Percentiles rank a stretch among this genome's conserved stretches.
Evolutionary conservation across 2,113 vertebrate genomes (phyloP).

Genomic region (Oophaga pumilio): DNA sequence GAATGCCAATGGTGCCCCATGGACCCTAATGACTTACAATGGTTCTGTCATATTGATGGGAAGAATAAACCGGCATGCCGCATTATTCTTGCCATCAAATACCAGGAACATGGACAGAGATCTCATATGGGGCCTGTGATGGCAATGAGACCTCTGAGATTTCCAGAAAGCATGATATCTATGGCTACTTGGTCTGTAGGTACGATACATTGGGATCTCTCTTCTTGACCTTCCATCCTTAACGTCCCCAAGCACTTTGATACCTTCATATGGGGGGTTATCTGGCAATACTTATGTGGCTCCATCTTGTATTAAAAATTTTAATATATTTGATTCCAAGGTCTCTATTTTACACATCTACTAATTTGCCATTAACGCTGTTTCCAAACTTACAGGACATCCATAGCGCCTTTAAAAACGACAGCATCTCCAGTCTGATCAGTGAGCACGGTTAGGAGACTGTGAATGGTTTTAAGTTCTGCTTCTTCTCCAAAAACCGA

Average conservation of each 20-base stretch:
- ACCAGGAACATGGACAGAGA: no score
- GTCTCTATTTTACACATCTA: neutral
- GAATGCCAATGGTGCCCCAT: neutral
- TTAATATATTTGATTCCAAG: no score
- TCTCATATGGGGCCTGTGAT: no score
- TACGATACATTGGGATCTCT: no score
- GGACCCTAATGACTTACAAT: no score
- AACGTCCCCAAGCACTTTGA: neutral
- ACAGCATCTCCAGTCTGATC: neutral
- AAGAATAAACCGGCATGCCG: neutral
- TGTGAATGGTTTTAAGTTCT: no score
- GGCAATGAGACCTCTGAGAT: no score
- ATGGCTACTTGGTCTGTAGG: no score
- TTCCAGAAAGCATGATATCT: neutral
- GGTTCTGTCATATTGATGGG: neutral
- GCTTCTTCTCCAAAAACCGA: no score
- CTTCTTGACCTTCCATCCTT: neutral
- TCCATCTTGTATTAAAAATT: no score
- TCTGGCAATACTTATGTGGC: no score
- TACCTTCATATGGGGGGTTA: neutral
- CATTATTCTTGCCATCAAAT: neutral
- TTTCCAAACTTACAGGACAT: neutral
- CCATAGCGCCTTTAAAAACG: neutral
- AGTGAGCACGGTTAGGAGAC: neutral
- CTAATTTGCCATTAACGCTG: neutral